phyloP scores from a whole-genome alignment of 2,797 vertebrate genomes.

The Spheniscus humboldti region DNA sequence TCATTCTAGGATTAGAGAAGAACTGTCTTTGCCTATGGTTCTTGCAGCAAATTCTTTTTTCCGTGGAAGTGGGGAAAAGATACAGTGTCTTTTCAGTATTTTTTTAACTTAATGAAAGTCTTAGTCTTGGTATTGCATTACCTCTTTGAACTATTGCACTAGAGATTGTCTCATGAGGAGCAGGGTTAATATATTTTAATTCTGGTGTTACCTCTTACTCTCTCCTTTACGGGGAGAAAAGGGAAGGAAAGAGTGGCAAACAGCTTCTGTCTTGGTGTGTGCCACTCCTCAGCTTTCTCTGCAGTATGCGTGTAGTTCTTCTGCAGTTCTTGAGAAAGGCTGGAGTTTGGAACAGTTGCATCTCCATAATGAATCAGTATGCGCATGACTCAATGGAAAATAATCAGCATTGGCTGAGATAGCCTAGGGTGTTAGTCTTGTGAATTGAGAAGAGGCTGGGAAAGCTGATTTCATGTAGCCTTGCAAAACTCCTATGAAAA shows the following conservation, averaged over 20 bases:
- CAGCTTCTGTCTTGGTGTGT: background rate
- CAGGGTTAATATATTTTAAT: background rate
- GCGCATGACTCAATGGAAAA: constrained; percentile 32
- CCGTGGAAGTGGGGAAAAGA: background rate
- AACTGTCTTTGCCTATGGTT: background rate
- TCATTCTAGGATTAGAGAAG: background rate
- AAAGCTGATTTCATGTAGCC: background rate
- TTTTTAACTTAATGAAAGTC: background rate
- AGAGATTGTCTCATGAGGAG: background rate
- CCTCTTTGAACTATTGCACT: background rate
- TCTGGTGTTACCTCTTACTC: background rate
- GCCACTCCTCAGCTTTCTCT: background rate
- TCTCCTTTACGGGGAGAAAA: background rate
- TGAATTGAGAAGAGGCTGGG: background rate
- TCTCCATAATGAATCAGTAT: background rate
- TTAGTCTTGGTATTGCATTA: background rate
- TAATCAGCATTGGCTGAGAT: background rate
- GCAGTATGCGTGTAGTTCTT: background rate
- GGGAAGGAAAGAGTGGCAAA: background rate
- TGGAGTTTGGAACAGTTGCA: constrained; percentile 8
- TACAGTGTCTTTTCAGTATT: background rate
- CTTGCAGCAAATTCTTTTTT: background rate
- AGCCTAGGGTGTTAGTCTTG: background rate
- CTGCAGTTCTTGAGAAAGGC: background rate
- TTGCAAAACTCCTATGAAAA: constrained; percentile 7